Base-by-base conservation (phyloP, 2,797 vertebrate genomes). In the Harpagifer antarcticus region DNA sequence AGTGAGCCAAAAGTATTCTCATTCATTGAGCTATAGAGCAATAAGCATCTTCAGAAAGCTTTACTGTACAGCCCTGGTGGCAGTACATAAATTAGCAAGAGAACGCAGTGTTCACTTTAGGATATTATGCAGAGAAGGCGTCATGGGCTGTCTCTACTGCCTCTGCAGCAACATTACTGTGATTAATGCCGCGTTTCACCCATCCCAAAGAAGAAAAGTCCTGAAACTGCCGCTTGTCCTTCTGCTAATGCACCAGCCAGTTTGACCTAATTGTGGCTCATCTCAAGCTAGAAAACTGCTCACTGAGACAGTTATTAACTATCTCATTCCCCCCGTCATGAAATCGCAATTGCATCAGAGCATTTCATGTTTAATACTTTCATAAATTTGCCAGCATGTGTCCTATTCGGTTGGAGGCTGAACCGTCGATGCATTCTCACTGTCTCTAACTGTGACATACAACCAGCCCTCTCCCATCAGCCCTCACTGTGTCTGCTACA, bases 231-330 rank as follows among this genome's bases (percentile, higher is more conserved):
- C 82, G 83, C 75, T 84, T 85, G 88, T 88, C 90, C 91, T 92
- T 90, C 88, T 66, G 73, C 87, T 90, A 88, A 89, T 86, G 84
- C 83, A 78, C 75, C 82, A 84, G 75, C 82, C 80, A 69, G 74
- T 89, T 89, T 91, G 89, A 92, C 92, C 91, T 94, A 92, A 94
- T 93, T 93, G 91, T 84, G 82, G 90, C 71, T 89, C 87, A 83
- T 86, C 86, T 79, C 62, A 58, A 79, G 86, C 82, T 80, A 66
- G 83, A 74, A 83, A 88, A 82, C 89, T 74, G 86, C 85, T 87
- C 79, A 75, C 76, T 19, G 78, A 90, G 83, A 86, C 78, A 73
- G 81, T 90, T 92, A 91, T 91, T 88, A 88, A 92, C 86, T 83
- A 83, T 83, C 88, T 81, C 75, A 90, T 94, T 94, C 87, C 83